Percentiles rank a stretch among this genome's conserved stretches.
Conservation (phyloP, 1,140 invertebrate species). For the Lepidurus apus region DNA sequence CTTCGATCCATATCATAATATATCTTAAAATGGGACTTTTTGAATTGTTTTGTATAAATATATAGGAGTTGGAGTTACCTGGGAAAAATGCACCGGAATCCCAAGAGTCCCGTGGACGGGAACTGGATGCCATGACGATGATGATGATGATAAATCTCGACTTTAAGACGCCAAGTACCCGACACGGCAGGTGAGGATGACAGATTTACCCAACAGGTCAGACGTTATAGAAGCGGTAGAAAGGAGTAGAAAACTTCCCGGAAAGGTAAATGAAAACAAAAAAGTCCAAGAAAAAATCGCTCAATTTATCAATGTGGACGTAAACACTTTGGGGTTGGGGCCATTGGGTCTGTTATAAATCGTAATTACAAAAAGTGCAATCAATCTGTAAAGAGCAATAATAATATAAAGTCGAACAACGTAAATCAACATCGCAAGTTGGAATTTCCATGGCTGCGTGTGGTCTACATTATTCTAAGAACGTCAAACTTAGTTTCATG, state of each 20-base stretch:
- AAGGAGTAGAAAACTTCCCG: neutral
- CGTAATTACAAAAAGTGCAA: no score
- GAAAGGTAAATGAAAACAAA: no score
- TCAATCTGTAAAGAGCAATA: no score
- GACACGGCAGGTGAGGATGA: conserved; percentile 6
- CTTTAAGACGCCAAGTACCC: neutral
- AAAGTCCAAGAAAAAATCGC: no score
- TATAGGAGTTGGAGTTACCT: neutral
- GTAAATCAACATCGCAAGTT: no score
- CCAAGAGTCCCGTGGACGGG: neutral
- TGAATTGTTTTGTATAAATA: neutral
- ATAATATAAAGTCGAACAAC: no score
- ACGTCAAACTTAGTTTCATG: no score
- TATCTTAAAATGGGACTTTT: neutral
- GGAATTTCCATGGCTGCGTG: no score
- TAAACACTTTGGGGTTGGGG: no score
- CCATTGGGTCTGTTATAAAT: no score
- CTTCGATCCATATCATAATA: neutral
- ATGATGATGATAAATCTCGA: conserved; percentile 1
- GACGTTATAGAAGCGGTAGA: neutral
- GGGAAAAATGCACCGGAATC: neutral
- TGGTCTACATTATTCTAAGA: no score
- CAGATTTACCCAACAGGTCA: neutral
- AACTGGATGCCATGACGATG: neutral
- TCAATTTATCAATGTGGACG: no score